Conservation (phyloP, 2,797 vertebrate species). For the Phaenicophaeus curvirostris region DNA sequence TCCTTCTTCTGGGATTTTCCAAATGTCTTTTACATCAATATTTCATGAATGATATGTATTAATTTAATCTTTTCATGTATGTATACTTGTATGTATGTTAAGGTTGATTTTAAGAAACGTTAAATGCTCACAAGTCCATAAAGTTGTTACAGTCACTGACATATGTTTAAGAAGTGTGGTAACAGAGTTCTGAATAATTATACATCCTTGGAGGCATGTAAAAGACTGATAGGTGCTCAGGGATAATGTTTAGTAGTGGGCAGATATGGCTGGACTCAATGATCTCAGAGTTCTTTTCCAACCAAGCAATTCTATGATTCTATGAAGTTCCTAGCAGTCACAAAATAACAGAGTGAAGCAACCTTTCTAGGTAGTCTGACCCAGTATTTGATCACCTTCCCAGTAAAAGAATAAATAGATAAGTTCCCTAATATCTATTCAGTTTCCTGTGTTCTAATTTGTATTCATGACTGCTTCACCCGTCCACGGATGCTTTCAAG, state of each 20-base stretch:
- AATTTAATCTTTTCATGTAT: background rate
- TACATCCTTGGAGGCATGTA: background rate
- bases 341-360: background rate
- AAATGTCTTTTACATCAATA: background rate
- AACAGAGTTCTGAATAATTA: background rate
- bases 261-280: too few species aligned
- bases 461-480: background rate
- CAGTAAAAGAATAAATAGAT: background rate
- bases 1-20: background rate
- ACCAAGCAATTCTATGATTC: too few species aligned
- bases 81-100: background rate
- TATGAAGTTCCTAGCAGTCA: background rate
- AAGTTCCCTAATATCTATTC: background rate
- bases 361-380: background rate
- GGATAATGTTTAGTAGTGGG: too few species aligned
- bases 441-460: background rate
- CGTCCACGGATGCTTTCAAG: background rate
- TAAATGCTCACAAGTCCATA: background rate
- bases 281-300: too few species aligned
- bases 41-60: background rate
- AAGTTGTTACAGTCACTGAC: background rate
- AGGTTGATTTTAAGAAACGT: background rate
- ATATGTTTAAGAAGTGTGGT: background rate
- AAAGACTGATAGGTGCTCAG: too few species aligned
- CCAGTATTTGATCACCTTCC: background rate